A percentile compares a stretch with the other conserved stretches of the same genome.
phyloP scores from a whole-genome alignment of 2,113 vertebrate genomes.

The Nibea albiflora region DNA sequence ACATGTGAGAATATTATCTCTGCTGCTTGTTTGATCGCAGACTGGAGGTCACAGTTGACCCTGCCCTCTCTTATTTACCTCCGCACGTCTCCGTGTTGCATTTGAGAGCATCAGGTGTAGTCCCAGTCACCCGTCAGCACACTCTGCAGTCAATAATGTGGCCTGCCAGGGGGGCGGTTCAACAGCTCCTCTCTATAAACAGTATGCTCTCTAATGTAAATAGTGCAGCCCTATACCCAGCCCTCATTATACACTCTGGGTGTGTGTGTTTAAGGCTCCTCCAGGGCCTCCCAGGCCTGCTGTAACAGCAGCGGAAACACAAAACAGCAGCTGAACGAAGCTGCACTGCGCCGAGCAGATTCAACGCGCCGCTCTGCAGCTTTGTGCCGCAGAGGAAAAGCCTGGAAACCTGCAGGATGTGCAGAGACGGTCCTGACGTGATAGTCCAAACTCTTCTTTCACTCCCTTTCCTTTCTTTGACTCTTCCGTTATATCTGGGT shows the following conservation, averaged over 20 bases:
- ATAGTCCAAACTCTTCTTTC: background rate
- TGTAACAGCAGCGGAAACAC: slow-evolving; percentile 10
- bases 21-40: slow-evolving; percentile 2
- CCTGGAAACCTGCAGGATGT: background rate
- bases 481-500: background rate
- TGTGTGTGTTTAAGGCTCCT: slow-evolving; percentile 59
- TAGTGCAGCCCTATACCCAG: slow-evolving; percentile 46
- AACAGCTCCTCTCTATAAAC: slow-evolving; percentile 53
- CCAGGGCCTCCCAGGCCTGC: slow-evolving; percentile 10
- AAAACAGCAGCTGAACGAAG: slow-evolving; percentile 20
- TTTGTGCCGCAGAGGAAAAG: background rate
- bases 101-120: slow-evolving; percentile 27
- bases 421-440: background rate
- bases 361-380: background rate
- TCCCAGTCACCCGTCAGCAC: background rate
- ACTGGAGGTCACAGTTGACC: background rate
- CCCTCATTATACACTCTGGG: slow-evolving; percentile 55
- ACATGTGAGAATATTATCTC: background rate
- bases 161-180: slow-evolving; percentile 7
- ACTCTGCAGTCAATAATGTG: slow-evolving; percentile 31
- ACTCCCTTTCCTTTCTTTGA: too few species aligned
- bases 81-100: background rate
- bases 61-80: background rate
- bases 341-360: background rate
- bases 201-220: slow-evolving; percentile 48